phyloP scores from a whole-genome alignment of 2,797 vertebrate species.

The Centropyge bicolor region DNA sequence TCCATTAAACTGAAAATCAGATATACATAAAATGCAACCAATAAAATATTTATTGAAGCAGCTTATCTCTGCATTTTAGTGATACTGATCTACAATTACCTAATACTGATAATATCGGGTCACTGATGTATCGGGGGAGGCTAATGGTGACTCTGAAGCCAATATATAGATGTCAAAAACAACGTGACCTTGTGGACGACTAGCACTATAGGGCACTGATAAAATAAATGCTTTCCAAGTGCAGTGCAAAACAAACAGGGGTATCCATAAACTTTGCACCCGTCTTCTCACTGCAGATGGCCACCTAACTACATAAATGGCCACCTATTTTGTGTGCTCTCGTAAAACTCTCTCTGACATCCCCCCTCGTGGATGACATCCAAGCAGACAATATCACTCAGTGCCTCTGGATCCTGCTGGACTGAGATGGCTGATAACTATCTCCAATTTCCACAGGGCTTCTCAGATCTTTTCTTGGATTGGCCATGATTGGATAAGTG shows the following conservation, averaged over 20 bases:
- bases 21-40: neutral
- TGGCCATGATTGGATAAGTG: constrained; percentile 74
- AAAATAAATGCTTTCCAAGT: constrained; percentile 48
- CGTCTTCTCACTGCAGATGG: constrained; percentile 25
- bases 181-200: constrained; percentile 31
- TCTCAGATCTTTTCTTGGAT: constrained; percentile 67
- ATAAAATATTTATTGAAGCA: neutral
- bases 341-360: constrained; percentile 52
- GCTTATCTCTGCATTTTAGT: neutral
- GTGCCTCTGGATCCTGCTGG: constrained; percentile 47
- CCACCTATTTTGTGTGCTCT: constrained; percentile 48
- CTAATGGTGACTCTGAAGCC: constrained; percentile 6
- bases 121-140: neutral
- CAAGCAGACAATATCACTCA: constrained; percentile 49
- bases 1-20: neutral
- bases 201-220: constrained; percentile 20
- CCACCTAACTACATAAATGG: constrained; percentile 57
- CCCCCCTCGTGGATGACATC: constrained; percentile 46
- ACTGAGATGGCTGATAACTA: constrained; percentile 67
- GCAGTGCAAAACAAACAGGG: constrained; percentile 8
- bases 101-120: neutral
- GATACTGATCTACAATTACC: neutral
- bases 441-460: constrained; percentile 67
- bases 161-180: constrained; percentile 34
- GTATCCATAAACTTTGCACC: constrained; percentile 48